A percentile compares a stretch with the other conserved stretches of the same genome.
Conservation (phyloP, 1,140 invertebrate genomes). For the Protaetia brevitarsis region DNA sequence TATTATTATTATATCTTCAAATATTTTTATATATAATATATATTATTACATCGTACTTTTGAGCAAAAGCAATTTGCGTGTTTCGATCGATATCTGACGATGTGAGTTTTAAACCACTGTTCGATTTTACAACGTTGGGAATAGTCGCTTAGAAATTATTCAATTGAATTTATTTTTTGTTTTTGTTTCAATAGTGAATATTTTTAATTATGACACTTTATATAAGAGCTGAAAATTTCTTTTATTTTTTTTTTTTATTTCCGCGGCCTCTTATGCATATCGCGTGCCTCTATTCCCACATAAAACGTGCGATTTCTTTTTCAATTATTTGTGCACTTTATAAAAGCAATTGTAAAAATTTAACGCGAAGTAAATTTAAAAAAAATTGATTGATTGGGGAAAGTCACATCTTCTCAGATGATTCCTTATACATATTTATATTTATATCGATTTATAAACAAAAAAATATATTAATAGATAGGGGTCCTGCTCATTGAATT, state of each 20-base stretch:
- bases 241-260: too few relatives aligned
- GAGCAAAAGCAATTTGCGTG: background rate
- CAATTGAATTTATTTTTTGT: conserved; percentile 27
- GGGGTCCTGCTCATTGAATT: background rate
- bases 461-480: background rate
- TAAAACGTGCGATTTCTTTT: too few relatives aligned
- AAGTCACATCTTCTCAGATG: conserved; percentile 44
- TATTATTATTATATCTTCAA: background rate
- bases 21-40: background rate
- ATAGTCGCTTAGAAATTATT: conserved; percentile 1
- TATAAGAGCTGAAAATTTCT: too few relatives aligned
- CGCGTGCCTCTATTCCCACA: too few relatives aligned
- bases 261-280: too few relatives aligned
- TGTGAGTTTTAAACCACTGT: conserved; percentile 41
- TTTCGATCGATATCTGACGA: conserved; percentile 36
- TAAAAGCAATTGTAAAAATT: too few relatives aligned
- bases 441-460: background rate
- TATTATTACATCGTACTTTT: background rate
- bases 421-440: too few relatives aligned
- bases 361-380: too few relatives aligned
- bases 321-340: too few relatives aligned
- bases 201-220: too few relatives aligned
- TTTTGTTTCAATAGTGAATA: too few relatives aligned
- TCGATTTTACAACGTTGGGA: background rate
- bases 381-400: conserved; percentile 28